A percentile compares a stretch with the other conserved stretches of the same genome.
Conservation (phyloP, 1,140 invertebrate species). For the Platyscapa corneri region DNA sequence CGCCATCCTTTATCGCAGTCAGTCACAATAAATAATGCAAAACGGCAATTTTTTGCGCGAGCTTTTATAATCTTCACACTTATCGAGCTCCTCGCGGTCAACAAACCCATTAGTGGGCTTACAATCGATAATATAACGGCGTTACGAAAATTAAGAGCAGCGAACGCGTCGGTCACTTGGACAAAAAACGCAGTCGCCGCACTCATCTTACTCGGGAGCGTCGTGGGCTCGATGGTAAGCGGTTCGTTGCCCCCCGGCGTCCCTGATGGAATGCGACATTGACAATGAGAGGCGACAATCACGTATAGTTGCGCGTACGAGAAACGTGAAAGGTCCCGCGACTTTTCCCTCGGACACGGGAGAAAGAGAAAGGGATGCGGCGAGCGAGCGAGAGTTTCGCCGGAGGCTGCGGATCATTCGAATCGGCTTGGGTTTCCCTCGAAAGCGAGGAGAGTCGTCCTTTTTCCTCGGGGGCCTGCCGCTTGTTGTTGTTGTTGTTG, state of each 20-base stretch:
- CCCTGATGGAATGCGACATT: constrained; percentile 61
- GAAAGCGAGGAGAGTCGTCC: background rate
- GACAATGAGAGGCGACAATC: constrained; percentile 53
- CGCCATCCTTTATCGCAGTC: background rate
- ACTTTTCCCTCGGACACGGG: constrained; percentile 32
- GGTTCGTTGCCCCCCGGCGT: constrained; percentile 54
- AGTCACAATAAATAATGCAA: background rate
- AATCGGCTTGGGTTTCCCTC: background rate
- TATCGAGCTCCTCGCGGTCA: constrained; percentile 5
- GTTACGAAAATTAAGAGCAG: constrained; percentile 21
- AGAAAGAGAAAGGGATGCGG: constrained; percentile 51
- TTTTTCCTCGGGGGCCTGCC: background rate
- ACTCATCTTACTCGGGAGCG: too few relatives aligned
- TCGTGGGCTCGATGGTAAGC: constrained; percentile 56
- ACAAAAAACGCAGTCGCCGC: too few relatives aligned
- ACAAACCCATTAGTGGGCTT: constrained; percentile 6
- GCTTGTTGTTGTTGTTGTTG: too few relatives aligned
- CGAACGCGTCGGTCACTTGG: too few relatives aligned
- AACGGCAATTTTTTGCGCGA: background rate
- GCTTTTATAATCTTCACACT: background rate
- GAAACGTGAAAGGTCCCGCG: constrained; percentile 50
- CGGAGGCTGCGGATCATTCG: background rate
- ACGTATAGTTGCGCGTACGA: constrained; percentile 38
- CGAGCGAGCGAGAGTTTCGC: constrained; percentile 56
- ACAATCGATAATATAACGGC: background rate